Conservation (phyloP, 2,797 vertebrate species). For the Tamandua tetradactyla region DNA sequence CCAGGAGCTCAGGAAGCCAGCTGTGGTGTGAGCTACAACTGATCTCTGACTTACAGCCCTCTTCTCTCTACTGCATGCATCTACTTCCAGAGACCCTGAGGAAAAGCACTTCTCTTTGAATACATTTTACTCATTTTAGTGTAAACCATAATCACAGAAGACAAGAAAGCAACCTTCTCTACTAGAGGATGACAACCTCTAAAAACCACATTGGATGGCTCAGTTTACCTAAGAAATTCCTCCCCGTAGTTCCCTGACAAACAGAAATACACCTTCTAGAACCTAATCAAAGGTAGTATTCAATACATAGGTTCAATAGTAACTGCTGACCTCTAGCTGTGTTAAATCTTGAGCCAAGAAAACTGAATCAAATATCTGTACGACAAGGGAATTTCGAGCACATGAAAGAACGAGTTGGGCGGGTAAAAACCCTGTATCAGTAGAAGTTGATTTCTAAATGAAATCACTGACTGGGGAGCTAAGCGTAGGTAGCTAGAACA, state of each 20-base stretch:
- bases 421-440: background rate
- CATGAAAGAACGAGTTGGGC: background rate
- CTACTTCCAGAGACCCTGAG: background rate
- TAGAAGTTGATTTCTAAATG: background rate
- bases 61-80: background rate
- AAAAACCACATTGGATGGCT: background rate
- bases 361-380: background rate
- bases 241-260: background rate
- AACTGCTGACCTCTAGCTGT: background rate
- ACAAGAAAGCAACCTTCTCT: background rate
- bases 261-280: slow-evolving; percentile 23
- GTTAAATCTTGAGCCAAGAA: background rate
- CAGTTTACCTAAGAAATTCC: background rate
- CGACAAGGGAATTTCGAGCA: background rate
- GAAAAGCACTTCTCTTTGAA: background rate
- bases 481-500: background rate
- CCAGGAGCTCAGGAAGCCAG: background rate
- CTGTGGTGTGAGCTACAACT: accelerated
- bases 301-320: background rate
- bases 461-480: background rate
- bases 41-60: background rate
- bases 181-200: background rate
- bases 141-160: background rate
- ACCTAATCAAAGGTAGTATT: background rate
- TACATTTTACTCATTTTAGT: background rate